Percentiles rank a stretch among this genome's conserved stretches.
Evolutionary conservation across 2,888 invertebrate genomes (phyloP).

Genomic region (Mythimna lalbum): DNA sequence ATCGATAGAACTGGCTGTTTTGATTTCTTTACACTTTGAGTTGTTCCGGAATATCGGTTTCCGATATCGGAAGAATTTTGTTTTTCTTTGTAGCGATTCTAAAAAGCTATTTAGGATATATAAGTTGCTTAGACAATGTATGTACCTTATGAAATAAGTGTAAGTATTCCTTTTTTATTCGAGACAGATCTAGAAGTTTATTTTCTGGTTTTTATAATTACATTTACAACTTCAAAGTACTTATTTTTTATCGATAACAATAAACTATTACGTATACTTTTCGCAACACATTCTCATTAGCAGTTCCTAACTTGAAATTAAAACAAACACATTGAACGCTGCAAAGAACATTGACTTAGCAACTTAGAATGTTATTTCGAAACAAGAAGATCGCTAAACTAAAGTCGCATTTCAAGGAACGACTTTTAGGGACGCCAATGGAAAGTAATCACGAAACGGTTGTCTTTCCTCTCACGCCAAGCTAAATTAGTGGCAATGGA

Average conservation of each 20-base stretch:
- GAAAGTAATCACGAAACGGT: slow-evolving; percentile 73
- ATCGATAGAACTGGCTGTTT: slow-evolving; percentile 49
- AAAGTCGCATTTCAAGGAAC: slow-evolving; percentile 46
- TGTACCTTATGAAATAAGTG: not conserved
- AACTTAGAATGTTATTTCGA: slow-evolving; percentile 17
- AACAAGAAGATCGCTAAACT: slow-evolving; percentile 21
- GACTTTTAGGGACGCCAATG: slow-evolving; percentile 48
- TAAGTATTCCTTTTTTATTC: not conserved
- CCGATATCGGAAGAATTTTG: slow-evolving; percentile 15
- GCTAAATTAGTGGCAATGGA: slow-evolving; percentile 79
- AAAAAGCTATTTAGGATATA: slow-evolving; percentile 1
- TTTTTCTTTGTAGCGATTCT: not conserved
- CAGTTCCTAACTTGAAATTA: not conserved
- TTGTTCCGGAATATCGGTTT: slow-evolving; percentile 37
- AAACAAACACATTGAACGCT: not conserved
- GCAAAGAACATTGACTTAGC: not conserved
- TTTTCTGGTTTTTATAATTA: not conserved
- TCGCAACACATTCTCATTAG: not conserved
- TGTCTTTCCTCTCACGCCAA: slow-evolving; percentile 74
- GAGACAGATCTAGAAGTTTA: not conserved
- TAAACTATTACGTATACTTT: not conserved
- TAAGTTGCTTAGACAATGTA: not conserved
- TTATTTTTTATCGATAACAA: not conserved
- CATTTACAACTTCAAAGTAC: not conserved
- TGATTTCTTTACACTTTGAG: slow-evolving; percentile 33